Base-by-base conservation (phyloP, 2,113 vertebrate genomes). In the Ascaphus truei region DNA sequence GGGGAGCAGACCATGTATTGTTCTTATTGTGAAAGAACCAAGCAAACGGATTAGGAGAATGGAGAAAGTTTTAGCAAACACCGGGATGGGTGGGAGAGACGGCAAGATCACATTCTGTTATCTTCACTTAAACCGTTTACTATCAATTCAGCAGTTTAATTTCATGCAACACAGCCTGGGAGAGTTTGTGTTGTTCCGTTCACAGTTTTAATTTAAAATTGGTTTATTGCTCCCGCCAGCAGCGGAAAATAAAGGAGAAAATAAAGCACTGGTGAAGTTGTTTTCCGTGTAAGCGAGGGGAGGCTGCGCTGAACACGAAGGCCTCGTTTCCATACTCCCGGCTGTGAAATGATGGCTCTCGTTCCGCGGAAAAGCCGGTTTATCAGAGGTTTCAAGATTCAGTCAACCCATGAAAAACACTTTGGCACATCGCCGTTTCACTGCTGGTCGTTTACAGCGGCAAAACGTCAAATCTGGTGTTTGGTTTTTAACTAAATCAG, bases 111-210 rank as follows among this genome's bases (percentile, higher is more conserved):
- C 41, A 18, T 11, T 13, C 27, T 11, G n/a, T 11, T 7, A 8
- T 22, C 31, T 18, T 3, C 5, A 36, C 25, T 6, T 22, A 34
- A 2, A n/a, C 3, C 53, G 5, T 57, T 11, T 22, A 36, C 26
- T 39, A 61, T 45, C 45, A 61, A 61, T 30, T 61, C 58, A 61
- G 59, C 39, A 62, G 39, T 62, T 47, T 62, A 31, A 62, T 62
- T 47, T 47, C 41, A 62, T 30, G 27, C 58, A 61, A 45, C 58
- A 16, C 8, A 12, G 58, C 11, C 59, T 27, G 41, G 33, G 11
- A 22, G 39, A 11, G 41, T 15, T 20, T 3, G 9, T 27, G 7
- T 20, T 30, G 26, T 45, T 30, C 18, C 37, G 39, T 11, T 62
- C 39, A 27, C 59, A 62, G 58, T 45, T 29, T 45, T 61, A 45